Evolutionary conservation across 2,888 invertebrate species (phyloP).

Genomic region (Buathra laborator): DNA sequence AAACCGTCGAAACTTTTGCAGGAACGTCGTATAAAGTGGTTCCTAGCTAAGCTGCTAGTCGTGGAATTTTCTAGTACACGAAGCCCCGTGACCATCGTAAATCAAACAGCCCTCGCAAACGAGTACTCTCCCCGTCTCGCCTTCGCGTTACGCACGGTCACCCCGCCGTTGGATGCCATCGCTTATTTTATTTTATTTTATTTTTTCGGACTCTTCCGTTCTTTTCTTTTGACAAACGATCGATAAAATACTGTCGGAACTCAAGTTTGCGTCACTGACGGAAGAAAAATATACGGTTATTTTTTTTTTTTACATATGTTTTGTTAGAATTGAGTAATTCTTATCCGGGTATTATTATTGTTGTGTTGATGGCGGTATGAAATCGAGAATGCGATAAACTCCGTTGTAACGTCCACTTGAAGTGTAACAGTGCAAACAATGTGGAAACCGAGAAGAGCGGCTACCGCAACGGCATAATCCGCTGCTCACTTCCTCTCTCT

Average conservation of each 20-base stretch:
- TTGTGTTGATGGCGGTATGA: background rate
- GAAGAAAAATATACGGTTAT: background rate
- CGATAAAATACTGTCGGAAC: constrained; percentile 1
- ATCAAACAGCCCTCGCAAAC: constrained; percentile 54
- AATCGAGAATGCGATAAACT: background rate
- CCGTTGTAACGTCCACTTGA: background rate
- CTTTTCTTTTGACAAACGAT: background rate
- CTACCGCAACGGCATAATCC: background rate
- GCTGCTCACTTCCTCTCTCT: background rate
- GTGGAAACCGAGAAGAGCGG: background rate
- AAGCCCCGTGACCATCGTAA: constrained; percentile 62
- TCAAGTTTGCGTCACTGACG: background rate
- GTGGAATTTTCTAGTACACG: constrained; percentile 30
- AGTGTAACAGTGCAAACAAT: background rate
- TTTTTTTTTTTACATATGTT: background rate
- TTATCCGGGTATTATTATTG: background rate
- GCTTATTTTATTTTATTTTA: constrained; percentile 15
- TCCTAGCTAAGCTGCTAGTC: constrained; percentile 24
- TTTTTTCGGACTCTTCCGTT: background rate
- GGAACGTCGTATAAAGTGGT: constrained; percentile 51
- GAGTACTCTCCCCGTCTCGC: constrained; percentile 14
- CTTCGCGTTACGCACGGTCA: constrained; percentile 45
- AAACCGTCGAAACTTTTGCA: constrained; percentile 55
- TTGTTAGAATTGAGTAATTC: background rate
- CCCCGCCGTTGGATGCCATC: background rate